Conservation (phyloP, 2,113 vertebrate species). For the Macrotis lagotis region DNA sequence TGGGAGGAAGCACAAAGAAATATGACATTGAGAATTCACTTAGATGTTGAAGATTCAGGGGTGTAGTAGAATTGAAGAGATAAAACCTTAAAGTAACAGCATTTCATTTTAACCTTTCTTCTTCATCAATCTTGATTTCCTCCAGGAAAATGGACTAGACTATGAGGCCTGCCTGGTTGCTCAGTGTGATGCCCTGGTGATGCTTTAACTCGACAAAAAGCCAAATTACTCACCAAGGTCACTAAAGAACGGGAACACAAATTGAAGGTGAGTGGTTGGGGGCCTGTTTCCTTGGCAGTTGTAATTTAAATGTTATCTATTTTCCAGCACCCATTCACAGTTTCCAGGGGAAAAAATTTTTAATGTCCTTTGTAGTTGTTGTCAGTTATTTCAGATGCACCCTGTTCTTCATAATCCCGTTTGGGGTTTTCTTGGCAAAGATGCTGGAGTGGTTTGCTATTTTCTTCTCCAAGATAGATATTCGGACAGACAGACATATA, state of each 20-base stretch:
- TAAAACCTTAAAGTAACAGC: background rate
- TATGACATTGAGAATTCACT: background rate
- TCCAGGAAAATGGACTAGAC: slow-evolving; percentile 95
- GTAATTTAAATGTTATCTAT: background rate
- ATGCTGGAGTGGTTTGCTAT: background rate
- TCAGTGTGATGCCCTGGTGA: slow-evolving; percentile 99
- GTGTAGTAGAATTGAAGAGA: background rate
- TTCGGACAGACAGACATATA: too few relatives aligned
- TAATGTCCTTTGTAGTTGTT: background rate
- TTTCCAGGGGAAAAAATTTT: background rate
- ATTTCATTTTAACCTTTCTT: background rate
- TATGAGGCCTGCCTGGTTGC: slow-evolving; percentile 98
- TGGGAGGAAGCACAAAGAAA: background rate
- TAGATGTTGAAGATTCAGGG: background rate
- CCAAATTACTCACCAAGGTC: slow-evolving; percentile 98
- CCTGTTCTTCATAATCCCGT: background rate
- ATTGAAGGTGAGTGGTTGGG: slow-evolving; percentile 88
- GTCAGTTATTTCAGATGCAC: background rate
- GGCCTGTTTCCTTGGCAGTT: background rate
- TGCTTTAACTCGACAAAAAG: slow-evolving; percentile 95
- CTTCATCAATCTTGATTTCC: slow-evolving; percentile 17
- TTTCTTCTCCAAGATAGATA: background rate
- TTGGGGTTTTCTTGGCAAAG: background rate
- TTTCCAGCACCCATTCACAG: background rate
- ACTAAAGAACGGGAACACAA: slow-evolving; percentile 98